phyloP scores from a whole-genome alignment of 2,113 vertebrate species.

The Tinamus guttatus region DNA sequence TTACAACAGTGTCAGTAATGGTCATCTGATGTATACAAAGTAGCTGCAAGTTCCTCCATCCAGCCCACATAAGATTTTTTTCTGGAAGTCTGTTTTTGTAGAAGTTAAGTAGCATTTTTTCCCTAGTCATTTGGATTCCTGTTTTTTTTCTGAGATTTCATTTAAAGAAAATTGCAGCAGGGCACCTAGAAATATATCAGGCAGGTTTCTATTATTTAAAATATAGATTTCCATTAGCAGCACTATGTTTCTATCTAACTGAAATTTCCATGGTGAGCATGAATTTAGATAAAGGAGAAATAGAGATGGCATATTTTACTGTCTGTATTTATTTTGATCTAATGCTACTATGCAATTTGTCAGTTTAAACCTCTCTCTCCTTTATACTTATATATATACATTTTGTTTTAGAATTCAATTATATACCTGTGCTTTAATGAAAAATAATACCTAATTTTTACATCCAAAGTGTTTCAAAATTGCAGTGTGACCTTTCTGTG shows the following conservation, averaged over 20 bases:
- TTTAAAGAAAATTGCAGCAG: not conserved
- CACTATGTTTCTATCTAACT: not conserved
- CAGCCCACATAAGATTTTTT: not conserved
- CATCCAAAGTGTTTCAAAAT: constrained; percentile 1
- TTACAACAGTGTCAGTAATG: not conserved
- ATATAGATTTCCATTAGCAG: not conserved
- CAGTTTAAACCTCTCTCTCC: not conserved
- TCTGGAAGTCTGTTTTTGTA: not conserved
- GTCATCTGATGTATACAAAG: not conserved
- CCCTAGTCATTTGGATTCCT: not conserved
- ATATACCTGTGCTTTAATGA: not conserved
- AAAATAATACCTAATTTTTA: constrained; percentile 20
- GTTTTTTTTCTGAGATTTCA: not conserved
- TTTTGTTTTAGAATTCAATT: not conserved
- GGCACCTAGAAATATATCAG: not conserved
- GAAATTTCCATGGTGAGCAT: not conserved
- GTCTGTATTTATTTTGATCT: not conserved
- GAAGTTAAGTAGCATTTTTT: not conserved
- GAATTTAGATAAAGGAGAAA: not conserved
- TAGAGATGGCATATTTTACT: not conserved
- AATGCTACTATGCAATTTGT: not conserved
- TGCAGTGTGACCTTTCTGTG: not conserved
- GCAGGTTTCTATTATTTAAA: not conserved
- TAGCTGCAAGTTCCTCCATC: not conserved
- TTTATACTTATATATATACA: not conserved